Conservation (phyloP, 2,888 invertebrate species). For the Hecatera dysodea region DNA sequence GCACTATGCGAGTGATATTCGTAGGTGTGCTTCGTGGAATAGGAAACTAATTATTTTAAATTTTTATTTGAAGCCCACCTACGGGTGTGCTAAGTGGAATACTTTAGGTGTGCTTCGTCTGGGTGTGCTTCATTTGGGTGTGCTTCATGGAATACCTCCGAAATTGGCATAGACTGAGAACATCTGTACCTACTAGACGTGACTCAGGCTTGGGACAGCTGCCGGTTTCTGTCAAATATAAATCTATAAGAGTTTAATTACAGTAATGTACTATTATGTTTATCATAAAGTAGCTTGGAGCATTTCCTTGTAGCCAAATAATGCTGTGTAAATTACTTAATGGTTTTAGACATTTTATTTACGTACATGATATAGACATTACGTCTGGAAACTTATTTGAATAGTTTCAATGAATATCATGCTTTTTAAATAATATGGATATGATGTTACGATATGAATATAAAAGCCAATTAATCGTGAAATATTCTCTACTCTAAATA, state of each 20-base stretch:
- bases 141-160: too few species aligned
- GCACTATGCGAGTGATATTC: too few species aligned
- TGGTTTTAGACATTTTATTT: neutral
- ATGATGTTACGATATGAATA: neutral
- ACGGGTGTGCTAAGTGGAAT: too few species aligned
- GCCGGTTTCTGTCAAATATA: conserved; percentile 70
- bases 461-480: neutral
- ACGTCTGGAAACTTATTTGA: neutral
- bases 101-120: too few species aligned
- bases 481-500: neutral
- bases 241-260: conserved; percentile 73
- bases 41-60: too few species aligned
- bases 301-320: conserved; percentile 35
- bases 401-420: neutral
- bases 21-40: too few species aligned
- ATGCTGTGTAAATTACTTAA: neutral
- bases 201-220: conserved; percentile 68
- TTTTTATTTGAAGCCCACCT: too few species aligned
- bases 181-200: conserved; percentile 54
- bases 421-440: neutral
- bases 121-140: too few species aligned
- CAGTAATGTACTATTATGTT: conserved; percentile 46
- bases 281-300: conserved; percentile 46
- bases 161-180: conserved; percentile 64
- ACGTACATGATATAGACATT: neutral